Conservation (phyloP, 2,888 invertebrate genomes). For the Drosophila testacea region DNA sequence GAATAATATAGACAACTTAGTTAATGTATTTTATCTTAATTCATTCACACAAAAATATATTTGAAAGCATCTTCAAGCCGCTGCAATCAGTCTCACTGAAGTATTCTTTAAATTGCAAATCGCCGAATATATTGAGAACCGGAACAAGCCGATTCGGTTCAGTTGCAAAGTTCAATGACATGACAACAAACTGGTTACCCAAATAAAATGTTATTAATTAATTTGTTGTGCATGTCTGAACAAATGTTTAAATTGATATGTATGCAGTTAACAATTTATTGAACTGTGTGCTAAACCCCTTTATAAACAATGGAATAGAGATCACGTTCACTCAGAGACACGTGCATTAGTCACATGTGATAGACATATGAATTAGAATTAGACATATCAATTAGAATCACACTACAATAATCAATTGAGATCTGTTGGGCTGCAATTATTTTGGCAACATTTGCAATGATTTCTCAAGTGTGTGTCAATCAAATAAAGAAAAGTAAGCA, state of each 20-base stretch:
- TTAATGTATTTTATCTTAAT: too few relatives aligned
- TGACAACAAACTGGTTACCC: constrained; percentile 23
- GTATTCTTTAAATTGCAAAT: neutral
- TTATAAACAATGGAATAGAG: neutral
- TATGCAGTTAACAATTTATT: neutral
- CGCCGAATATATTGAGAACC: constrained; percentile 10
- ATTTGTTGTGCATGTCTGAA: constrained; percentile 14
- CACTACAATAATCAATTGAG: constrained; percentile 3
- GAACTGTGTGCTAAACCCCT: constrained; percentile 4
- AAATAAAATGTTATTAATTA: constrained; percentile 14
- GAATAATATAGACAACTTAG: too few relatives aligned
- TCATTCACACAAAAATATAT: too few relatives aligned
- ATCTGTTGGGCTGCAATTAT: constrained; percentile 57
- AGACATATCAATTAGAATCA: neutral
- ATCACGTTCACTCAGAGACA: constrained; percentile 1
- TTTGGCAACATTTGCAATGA: constrained; percentile 43
- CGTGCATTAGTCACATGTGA: constrained; percentile 39
- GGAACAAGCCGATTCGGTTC: constrained; percentile 23
- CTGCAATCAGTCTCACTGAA: neutral
- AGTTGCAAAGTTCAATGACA: constrained; percentile 40
- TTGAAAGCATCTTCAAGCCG: too few relatives aligned
- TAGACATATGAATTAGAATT: constrained; percentile 17
- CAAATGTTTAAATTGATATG: neutral
- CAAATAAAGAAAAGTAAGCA: constrained; percentile 40
- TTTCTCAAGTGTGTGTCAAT: constrained; percentile 32